A percentile compares a stretch with the other conserved stretches of the same genome.
Evolutionary conservation across 2,888 invertebrate genomes (phyloP).

Genomic region (Noctua janthina): DNA sequence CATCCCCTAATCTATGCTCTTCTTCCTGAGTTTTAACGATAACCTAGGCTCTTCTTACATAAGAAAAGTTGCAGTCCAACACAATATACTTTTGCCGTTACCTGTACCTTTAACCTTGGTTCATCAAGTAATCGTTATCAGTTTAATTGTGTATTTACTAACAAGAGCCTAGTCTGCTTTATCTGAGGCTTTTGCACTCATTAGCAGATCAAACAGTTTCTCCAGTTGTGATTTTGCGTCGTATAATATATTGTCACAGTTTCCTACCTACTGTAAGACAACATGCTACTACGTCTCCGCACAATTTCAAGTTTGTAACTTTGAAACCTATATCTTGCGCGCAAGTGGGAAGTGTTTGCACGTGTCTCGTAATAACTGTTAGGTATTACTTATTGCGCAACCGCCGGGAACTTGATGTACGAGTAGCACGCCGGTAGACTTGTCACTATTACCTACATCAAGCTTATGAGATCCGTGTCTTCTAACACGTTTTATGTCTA

Average conservation of each 20-base stretch:
- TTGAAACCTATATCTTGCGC: conserved; percentile 48
- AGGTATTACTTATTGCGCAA: conserved; percentile 60
- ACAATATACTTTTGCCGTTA: not conserved
- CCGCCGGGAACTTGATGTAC: conserved; percentile 53
- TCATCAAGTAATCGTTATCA: not conserved
- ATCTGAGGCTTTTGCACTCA: conserved; percentile 10
- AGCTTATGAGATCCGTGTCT: conserved; percentile 10
- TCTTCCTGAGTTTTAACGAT: not conserved
- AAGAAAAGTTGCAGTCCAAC: not conserved
- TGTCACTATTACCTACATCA: conserved; percentile 32
- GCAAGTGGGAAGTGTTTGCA: conserved; percentile 51
- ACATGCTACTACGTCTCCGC: conserved; percentile 24
- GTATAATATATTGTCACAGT: conserved; percentile 3
- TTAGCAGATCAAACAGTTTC: conserved; percentile 22
- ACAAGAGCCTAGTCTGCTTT: not conserved
- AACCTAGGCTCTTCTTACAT: not conserved
- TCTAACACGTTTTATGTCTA: not conserved
- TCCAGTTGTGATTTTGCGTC: not conserved
- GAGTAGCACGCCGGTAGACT: conserved; percentile 43
- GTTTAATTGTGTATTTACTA: not conserved
- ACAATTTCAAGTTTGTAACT: conserved; percentile 57
- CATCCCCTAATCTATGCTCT: not conserved
- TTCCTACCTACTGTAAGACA: conserved; percentile 24
- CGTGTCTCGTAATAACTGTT: conserved; percentile 62
- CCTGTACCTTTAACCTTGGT: too few relatives aligned